These are phyloP conservation scores for Electrophaes corylata DNA, from an alignment of 2,888 invertebrate genomes.

Conservation along the genomic window DNA sequence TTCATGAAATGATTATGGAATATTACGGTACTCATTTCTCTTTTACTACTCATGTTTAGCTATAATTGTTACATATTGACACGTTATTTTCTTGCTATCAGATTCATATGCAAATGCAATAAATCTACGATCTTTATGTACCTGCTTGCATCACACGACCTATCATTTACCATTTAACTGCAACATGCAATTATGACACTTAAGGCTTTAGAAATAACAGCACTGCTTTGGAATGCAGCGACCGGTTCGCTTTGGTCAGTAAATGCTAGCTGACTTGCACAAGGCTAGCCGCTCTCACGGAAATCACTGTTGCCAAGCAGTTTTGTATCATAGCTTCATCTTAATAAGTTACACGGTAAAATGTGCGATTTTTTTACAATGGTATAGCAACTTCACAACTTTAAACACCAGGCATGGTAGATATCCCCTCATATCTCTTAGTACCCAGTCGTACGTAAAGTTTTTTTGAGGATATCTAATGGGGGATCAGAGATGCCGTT, in stretches of 20 bases:
- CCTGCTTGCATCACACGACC: slow-evolving; percentile 4
- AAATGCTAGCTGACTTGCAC: slow-evolving; percentile 42
- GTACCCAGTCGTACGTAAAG: too few relatives aligned
- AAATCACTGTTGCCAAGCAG: slow-evolving; percentile 25
- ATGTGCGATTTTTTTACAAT: too few relatives aligned
- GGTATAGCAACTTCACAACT: too few relatives aligned
- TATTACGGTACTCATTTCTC: too few relatives aligned
- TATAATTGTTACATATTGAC: not conserved
- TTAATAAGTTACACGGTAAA: not conserved
- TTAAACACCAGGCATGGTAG: too few relatives aligned
- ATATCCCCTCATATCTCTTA: too few relatives aligned
- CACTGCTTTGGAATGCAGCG: slow-evolving; percentile 15
- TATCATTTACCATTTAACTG: not conserved
- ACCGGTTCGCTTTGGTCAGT: slow-evolving; percentile 30
- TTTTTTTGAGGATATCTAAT: too few relatives aligned
- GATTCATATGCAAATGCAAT: not conserved
- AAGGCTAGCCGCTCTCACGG: slow-evolving; percentile 41
- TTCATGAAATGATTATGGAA: too few relatives aligned
- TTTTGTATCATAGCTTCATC: not conserved
- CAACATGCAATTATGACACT: not conserved
- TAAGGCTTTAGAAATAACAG: slow-evolving; percentile 6
- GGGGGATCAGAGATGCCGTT: too few relatives aligned
- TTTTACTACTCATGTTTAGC: not conserved
- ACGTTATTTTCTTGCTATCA: not conserved
- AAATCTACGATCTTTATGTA: too few relatives aligned